Percentiles rank a stretch among this genome's conserved stretches.
Evolutionary conservation across 1,140 invertebrate species (phyloP).

Genomic region (Amyelois transitella): DNA sequence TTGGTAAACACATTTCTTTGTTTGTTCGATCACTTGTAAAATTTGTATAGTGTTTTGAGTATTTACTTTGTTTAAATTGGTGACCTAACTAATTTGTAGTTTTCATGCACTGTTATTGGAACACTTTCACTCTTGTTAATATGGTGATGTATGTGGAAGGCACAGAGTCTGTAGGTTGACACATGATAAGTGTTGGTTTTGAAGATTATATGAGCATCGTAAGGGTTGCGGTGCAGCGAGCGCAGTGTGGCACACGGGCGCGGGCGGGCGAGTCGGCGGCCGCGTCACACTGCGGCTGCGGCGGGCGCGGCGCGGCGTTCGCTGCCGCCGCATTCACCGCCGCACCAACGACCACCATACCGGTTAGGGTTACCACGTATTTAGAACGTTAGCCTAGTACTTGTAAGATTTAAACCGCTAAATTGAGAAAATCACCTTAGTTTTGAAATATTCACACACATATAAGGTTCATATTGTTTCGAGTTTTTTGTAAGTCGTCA

Average conservation of each 20-base stretch:
- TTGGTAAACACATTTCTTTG: conserved; percentile 60
- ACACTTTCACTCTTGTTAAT: conserved; percentile 3
- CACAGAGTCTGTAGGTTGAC: conserved; percentile 15
- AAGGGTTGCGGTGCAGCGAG: conserved; percentile 23
- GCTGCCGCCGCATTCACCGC: conserved; percentile 36
- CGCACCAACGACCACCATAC: conserved; percentile 39
- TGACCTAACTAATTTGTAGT: background rate
- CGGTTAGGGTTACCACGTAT: conserved; percentile 21
- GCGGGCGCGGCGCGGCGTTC: conserved; percentile 14
- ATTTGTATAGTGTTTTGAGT: background rate
- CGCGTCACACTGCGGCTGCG: conserved; percentile 62
- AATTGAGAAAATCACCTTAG: no score
- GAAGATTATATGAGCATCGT: conserved; percentile 29
- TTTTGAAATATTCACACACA: no score
- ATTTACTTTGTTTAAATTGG: background rate
- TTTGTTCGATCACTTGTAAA: conserved; percentile 21
- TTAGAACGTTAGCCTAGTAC: no score
- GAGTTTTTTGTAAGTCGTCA: no score
- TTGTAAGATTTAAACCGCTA: no score
- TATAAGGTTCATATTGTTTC: no score
- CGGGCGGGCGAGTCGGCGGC: conserved; percentile 46
- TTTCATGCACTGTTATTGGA: background rate
- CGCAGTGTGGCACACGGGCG: conserved; percentile 15
- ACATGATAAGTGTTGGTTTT: conserved; percentile 35
- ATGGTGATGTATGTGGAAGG: background rate